Evolutionary conservation across 2,113 vertebrate genomes (phyloP), one percentile per base, ranked within the genome.

Genomic region (Microcebus murinus): DNA sequence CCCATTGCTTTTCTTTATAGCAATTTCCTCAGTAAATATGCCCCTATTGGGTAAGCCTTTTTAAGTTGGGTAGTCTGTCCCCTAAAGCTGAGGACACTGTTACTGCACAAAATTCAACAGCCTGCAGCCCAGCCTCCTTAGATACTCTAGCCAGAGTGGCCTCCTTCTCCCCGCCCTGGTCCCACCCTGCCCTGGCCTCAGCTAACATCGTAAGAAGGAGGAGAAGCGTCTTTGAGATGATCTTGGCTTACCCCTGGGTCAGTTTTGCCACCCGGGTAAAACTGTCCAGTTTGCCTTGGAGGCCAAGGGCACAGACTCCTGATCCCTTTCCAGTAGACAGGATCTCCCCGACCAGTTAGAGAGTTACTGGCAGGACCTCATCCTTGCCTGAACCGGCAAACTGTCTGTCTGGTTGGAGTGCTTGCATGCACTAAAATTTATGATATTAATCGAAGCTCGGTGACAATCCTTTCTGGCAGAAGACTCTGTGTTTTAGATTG

Each of bases 401-500:
- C 21, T 87, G 39, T 50, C 88, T 45, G 57, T 82, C 55, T 85
- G 77, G n/a, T 3, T 68, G 65, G 63, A 90, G 34, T 21, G 29
- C 74, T 36, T 86, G 73, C 36, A 8, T 17, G 90, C 55, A 8
- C 55, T 74, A 23, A 83, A 65, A 96, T 95, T 86, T 52, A 95
- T 8, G 48, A 52, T 59, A 39, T 42, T 80, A 95, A 90, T 90
- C 92, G 63, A 25, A 70, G 70, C 50, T 50, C 76, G 63, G 45
- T 0, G 4, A 55, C 80, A 88, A 57, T 45, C 13, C 57, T 88
- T 50, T 50, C 11, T 50, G 77, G 39, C 21, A 77, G 87, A 50
- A 76, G 76, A 52, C 14, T 79, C 50, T 95, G 34, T 59, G 74
- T 84, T 95, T 96, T 67, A 74, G 92, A 39, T 15, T 81, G 70